Conservation (phyloP, 2,113 vertebrate species). For the Pheucticus melanocephalus region DNA sequence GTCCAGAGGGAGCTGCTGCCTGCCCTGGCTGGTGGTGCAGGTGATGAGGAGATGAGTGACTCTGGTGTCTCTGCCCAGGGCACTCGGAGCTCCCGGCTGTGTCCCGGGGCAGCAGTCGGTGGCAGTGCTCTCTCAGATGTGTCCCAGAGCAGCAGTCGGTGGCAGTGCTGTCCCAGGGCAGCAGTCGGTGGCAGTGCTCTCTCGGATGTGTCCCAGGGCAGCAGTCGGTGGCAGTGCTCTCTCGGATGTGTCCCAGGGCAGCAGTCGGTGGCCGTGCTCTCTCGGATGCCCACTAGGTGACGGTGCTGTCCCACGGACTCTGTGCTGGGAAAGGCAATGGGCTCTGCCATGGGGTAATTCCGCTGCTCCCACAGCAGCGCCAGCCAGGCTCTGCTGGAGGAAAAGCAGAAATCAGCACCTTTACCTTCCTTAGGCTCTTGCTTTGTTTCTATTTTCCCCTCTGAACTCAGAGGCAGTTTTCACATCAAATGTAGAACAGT, state of each 20-base stretch:
- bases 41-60: neutral
- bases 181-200: neutral
- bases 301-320: neutral
- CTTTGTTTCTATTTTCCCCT: neutral
- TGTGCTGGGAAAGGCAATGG: neutral
- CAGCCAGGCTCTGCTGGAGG: neutral
- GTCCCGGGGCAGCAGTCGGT: fast-evolving
- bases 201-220: fast-evolving
- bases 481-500: neutral
- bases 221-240: neutral
- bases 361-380: fast-evolving
- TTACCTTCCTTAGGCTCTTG: neutral
- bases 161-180: fast-evolving
- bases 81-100: fast-evolving
- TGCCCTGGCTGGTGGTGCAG: fast-evolving
- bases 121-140: fast-evolving
- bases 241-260: fast-evolving
- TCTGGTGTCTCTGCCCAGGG: fast-evolving
- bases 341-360: fast-evolving
- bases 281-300: neutral
- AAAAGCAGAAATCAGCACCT: neutral
- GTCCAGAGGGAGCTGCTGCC: neutral
- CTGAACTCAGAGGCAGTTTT: neutral
- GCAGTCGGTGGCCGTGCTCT: too few relatives aligned
- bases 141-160: too few relatives aligned